Conservation (phyloP, 2,113 vertebrate genomes). For the Sakesphorus luctuosus region DNA sequence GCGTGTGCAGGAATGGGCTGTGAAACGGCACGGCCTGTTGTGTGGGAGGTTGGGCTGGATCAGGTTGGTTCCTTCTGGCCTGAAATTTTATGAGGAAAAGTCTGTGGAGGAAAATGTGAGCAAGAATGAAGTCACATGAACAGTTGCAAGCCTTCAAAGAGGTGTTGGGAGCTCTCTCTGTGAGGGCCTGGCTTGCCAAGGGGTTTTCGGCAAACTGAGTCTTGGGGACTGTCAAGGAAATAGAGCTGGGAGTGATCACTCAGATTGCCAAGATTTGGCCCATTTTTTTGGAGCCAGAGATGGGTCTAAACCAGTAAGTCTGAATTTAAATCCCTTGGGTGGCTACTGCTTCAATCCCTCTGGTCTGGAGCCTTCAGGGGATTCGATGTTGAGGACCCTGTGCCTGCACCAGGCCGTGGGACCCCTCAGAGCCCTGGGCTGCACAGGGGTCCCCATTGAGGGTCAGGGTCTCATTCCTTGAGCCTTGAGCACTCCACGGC, state of each 20-base stretch:
- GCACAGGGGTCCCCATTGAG: accelerated
- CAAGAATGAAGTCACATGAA: background rate
- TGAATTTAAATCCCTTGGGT: background rate
- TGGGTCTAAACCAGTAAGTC: background rate
- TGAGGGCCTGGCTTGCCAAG: background rate
- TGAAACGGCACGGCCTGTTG: background rate
- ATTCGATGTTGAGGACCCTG: accelerated
- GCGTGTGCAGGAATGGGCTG: background rate
- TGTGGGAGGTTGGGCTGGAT: background rate
- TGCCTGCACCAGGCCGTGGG: background rate
- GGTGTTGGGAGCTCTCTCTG: background rate
- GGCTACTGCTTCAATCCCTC: background rate
- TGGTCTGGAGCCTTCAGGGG: background rate
- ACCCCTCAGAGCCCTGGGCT: background rate
- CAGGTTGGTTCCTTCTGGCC: background rate
- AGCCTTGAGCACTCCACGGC: background rate
- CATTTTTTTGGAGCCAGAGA: background rate
- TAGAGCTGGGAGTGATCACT: background rate
- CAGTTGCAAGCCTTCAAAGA: background rate
- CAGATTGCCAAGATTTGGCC: background rate
- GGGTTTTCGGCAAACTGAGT: background rate
- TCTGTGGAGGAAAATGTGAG: background rate
- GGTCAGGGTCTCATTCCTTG: accelerated
- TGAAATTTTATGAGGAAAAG: background rate
- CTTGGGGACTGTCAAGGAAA: background rate